Conservation (phyloP, 2,113 vertebrate genomes). For the Vulpes ferrilata region DNA sequence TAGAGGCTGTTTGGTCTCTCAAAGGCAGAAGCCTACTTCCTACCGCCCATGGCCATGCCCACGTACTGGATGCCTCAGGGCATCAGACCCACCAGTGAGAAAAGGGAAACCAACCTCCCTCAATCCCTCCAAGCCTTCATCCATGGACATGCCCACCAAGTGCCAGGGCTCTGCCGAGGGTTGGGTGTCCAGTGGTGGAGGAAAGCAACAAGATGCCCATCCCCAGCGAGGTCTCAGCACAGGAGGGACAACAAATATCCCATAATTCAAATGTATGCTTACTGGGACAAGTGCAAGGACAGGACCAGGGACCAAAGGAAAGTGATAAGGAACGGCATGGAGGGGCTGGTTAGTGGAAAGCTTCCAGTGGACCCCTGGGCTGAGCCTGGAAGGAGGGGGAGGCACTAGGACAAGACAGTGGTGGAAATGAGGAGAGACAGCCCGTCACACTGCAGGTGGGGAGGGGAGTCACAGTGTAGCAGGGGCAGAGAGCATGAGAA, state of each 20-base stretch:
- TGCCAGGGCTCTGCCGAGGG: neutral
- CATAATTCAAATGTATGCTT: neutral
- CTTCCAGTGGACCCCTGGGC: too few species aligned
- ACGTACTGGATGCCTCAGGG: too few species aligned
- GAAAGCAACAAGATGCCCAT: neutral
- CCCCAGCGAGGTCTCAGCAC: neutral
- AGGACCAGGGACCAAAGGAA: neutral
- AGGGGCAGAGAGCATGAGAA: neutral
- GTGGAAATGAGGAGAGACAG: neutral
- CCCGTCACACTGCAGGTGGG: fast-evolving
- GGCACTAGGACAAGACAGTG: neutral
- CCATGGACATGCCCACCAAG: too few species aligned
- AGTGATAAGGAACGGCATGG: neutral
- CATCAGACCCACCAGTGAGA: fast-evolving
- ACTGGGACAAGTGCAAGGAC: neutral
- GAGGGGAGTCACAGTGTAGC: fast-evolving
- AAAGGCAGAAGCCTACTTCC: neutral
- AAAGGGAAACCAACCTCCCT: neutral
- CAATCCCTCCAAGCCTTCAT: fast-evolving
- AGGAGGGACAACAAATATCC: neutral
- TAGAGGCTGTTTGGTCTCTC: neutral
- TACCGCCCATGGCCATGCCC: neutral
- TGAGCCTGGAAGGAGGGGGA: neutral
- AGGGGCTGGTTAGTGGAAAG: fast-evolving
- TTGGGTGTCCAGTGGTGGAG: neutral